Evolutionary conservation across 2,888 invertebrate species (phyloP), one percentile per base, ranked within the genome.

Genomic region (Hymenopus coronatus): DNA sequence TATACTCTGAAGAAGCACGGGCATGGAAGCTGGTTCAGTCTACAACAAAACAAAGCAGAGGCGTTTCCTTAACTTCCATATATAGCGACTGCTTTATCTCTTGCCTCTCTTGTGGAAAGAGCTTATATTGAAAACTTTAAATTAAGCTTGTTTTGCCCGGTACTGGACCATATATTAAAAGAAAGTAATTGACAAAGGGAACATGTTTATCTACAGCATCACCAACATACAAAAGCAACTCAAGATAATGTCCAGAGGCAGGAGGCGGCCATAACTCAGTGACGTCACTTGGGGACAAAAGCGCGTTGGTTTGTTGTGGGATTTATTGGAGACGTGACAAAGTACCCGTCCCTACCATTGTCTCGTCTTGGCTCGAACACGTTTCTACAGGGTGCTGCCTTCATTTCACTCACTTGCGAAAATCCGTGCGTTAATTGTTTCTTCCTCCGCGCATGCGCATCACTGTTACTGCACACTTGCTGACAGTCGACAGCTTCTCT

Each of bases 271-370:
- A 90, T 90, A 90, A 88, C 89, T 90, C 88, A 90, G 89, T 90
- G 89, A 89, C 90, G 88, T 89, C 90, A 89, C 88, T 84, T 85
- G 84, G 54, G 84, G 89, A 90, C 90, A 90, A 90, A 89, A 90
- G 90, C 86, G 85, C 40, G 89, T 87, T 88, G 88, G 89, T 89
- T 89, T 89, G 89, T 90, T 89, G 88, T 88, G 89, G 90, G 90
- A 90, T 90, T 90, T 90, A 90, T 90, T 90, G 90, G 89, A 88
- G 87, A 88, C 87, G 89, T 90, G 90, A 90, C 90, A 90, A 90
- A 90, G 90, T 90, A 89, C 90, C 90, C 89, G 90, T 90, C 90
- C 70, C 82, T 40, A 33, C 88, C 88, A 90, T 90, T 90, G 90
- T 90, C 90, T 90, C 88, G 90, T 90, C 90, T 83, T 90, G 54